Conservation (phyloP, 2,888 invertebrate genomes). For the Tetragonula carbonaria region DNA sequence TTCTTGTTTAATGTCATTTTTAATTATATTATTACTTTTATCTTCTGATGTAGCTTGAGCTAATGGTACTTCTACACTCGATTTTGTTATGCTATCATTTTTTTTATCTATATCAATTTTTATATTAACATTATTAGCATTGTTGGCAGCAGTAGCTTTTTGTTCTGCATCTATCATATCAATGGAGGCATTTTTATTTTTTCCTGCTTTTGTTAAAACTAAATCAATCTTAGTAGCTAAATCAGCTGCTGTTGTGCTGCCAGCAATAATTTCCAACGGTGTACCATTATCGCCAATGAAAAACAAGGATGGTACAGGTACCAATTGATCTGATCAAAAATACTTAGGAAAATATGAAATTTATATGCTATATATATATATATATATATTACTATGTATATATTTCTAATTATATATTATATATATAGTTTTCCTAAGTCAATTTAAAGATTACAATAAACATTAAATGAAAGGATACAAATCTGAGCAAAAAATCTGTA, state of each 20-base stretch:
- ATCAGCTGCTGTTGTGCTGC: slow-evolving; percentile 86
- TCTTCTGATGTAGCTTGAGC: background rate
- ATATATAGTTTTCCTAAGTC: background rate
- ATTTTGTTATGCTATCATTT: slow-evolving; percentile 21
- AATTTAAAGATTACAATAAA: background rate
- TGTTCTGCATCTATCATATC: slow-evolving; percentile 76
- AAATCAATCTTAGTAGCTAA: slow-evolving; percentile 88
- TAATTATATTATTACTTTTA: slow-evolving; percentile 22
- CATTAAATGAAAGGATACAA: slow-evolving; percentile 89
- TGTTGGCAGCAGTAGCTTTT: slow-evolving; percentile 32
- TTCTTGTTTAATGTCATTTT: slow-evolving; percentile 38
- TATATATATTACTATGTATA: background rate
- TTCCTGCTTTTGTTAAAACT: slow-evolving; percentile 86
- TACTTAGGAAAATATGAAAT: slow-evolving; percentile 40
- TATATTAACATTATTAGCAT: slow-evolving; percentile 10
- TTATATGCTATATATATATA: background rate
- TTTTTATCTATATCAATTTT: slow-evolving; percentile 24
- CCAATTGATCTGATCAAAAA: slow-evolving; percentile 87
- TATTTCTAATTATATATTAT: background rate
- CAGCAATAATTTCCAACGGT: slow-evolving; percentile 91
- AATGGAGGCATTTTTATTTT: slow-evolving; percentile 71
- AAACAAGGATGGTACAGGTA: slow-evolving; percentile 92
- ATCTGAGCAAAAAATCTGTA: slow-evolving; percentile 93
- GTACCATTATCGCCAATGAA: slow-evolving; percentile 93
- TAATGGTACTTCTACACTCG: slow-evolving; percentile 18